Evolutionary conservation across 2,797 vertebrate species (phyloP).

Genomic region (Spheniscus humboldti): DNA sequence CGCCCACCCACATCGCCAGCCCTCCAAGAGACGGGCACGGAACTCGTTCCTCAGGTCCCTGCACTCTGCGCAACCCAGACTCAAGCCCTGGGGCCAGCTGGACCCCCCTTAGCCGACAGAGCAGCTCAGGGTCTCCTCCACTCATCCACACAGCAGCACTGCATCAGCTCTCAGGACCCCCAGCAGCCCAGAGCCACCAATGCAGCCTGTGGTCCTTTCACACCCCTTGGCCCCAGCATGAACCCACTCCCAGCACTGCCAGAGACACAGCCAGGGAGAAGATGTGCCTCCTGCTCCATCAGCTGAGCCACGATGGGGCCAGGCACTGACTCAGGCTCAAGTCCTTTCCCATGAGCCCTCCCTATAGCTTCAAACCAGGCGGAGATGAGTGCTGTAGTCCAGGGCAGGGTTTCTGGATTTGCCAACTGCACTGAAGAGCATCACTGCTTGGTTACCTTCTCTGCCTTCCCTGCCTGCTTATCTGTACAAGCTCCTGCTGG

Average conservation of each 20-base stretch:
- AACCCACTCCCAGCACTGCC: background rate
- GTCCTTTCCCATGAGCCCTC: background rate
- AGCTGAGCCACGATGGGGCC: background rate
- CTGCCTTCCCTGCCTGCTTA: background rate
- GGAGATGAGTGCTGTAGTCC: background rate
- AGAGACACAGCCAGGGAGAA: background rate
- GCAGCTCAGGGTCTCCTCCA: background rate
- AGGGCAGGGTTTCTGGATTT: background rate
- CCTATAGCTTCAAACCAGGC: background rate
- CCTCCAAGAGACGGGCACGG: accelerated
- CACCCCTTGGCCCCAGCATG: background rate
- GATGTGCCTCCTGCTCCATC: background rate
- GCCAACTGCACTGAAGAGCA: background rate
- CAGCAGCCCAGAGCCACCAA: background rate
- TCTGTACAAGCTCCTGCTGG: background rate
- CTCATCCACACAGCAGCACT: accelerated
- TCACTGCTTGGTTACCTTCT: background rate
- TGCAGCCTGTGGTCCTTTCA: background rate
- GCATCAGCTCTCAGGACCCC: background rate
- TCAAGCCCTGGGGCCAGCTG: too few species aligned
- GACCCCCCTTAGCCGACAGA: background rate
- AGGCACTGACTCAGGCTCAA: background rate
- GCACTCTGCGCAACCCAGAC: accelerated
- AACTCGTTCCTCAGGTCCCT: background rate
- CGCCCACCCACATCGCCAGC: background rate